Percentiles rank a stretch among this genome's conserved stretches.
These are phyloP conservation scores for Ciconia stormi DNA, from an alignment of 2,113 vertebrate species.

Conservation along the genomic window DNA sequence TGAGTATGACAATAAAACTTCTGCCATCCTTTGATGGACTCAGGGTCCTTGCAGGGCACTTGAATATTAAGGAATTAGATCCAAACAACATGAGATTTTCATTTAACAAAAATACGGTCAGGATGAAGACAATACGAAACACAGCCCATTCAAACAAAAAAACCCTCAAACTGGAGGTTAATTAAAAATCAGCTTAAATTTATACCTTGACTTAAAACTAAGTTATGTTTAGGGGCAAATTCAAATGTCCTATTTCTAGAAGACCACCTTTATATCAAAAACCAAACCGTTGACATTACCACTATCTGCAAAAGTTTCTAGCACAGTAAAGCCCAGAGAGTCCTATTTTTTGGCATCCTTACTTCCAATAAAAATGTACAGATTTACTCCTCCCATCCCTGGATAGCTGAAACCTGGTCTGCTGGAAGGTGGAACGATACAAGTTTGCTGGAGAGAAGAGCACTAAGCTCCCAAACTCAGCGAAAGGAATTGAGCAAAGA, in stretches of 20 bases:
- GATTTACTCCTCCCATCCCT: background rate
- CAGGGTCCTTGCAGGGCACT: background rate
- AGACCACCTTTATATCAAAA: background rate
- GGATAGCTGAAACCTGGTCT: background rate
- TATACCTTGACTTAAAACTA: background rate
- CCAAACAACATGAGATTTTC: background rate
- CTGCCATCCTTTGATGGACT: background rate
- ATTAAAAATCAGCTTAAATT: background rate
- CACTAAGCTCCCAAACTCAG: background rate
- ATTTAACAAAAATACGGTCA: background rate
- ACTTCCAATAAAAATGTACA: background rate
- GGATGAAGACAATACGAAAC: background rate
- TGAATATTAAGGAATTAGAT: background rate
- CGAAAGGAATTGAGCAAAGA: background rate
- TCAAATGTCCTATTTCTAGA: background rate
- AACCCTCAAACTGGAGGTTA: rapidly evolving
- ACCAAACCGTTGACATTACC: background rate
- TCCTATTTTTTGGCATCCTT: background rate
- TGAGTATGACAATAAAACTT: background rate
- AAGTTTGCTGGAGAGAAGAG: background rate
- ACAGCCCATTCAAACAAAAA: background rate
- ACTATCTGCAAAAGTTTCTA: background rate
- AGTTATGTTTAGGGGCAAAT: background rate
- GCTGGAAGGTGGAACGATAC: background rate
- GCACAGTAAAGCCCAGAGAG: background rate